Evolutionary conservation across 2,888 invertebrate genomes (phyloP), one percentile per base, ranked within the genome.

Genomic region (Melangyna quadrimaculata): DNA sequence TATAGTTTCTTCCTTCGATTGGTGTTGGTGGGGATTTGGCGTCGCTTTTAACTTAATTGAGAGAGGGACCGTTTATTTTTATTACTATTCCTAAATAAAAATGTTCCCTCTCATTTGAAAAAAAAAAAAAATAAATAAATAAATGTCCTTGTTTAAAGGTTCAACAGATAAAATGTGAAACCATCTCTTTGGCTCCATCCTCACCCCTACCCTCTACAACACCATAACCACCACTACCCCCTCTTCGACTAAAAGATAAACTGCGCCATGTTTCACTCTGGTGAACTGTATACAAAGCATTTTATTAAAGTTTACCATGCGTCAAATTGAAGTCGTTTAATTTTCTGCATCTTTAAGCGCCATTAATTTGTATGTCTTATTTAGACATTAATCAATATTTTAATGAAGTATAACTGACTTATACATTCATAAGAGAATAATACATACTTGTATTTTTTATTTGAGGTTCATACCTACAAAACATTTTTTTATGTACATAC

Each of bases 291-390:
- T 61, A 53, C 12, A 63, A 81, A 55, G 57, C 61, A 65, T 51
- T 65, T 74, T 74, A 59, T 65, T 61, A 61, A 72, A 84, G 81
- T 86, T 86, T 59, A n/a, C 86, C 81, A 86, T 73, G 86, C 86
- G 86, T 86, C 86, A 86, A 86, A 86, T 86, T 86, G 78, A 78
- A 86, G 77, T 86, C 77, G 78, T 81, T 86, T 81, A 86, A 86
- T 86, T 86, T 86, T 78, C 86, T 77, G 80, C 86, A 86, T 81
- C 81, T 86, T 81, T 86, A 86, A 86, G 86, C 86, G 73, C 77
- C 86, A 86, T 86, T 86, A 86, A 86, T 80, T 86, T 81, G 80
- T 77, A 59, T 81, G 81, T 81, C 81, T 81, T 86, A 73, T 86
- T 81, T 81, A 69, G 57, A 78, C 86, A 86, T 86, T 86, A 86